Base-by-base conservation (phyloP, 2,888 invertebrate genomes). In the Ceramica pisi region DNA sequence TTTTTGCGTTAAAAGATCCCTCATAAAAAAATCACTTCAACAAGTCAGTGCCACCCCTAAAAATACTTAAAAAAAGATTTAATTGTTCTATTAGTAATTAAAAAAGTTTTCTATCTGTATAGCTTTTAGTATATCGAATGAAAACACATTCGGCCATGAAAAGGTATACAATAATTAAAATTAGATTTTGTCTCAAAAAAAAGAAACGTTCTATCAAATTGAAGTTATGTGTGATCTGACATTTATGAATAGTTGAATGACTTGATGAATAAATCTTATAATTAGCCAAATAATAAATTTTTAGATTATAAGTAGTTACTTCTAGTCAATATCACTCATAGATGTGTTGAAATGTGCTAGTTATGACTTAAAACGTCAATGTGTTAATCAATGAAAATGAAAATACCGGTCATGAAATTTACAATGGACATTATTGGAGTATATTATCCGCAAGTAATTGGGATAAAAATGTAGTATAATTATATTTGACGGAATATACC, bases 251-350 rank as follows among this genome's bases (percentile, higher is more conserved):
- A 68, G 67, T 84, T 84, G 72, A 67, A 78, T 81, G 64, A 73
- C 74, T 87, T 81, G 6, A 71, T 70, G 53, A 76, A 77, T 78
- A 35, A 67, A 64, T 84, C 71, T 80, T 80, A 77, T 69, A 51
- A 68, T 86, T 90, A 90, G 90, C 89, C 90, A 91, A 90, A 90
- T 84, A 86, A 85, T 84, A 68, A 74, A 81, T 81, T 84, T 76
- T 73, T 85, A 86, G 77, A 73, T 83, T 56, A 2, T 89, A 86
- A 83, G 82, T 90, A 90, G 86, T 75, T 85, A 88, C 74, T 86
- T 90, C 91, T 92, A 92, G 92, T 92, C 92, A 88, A 88, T 88
- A 88, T 86, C 86, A 87, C 84, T 87, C 77, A 81, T 90, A 90
- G 90, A 89, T 67, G 85, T 83, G 82, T 85, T 88, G 63, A 84